phyloP scores from a whole-genome alignment of 2,888 invertebrate species.

The Stratiomys singularior region DNA sequence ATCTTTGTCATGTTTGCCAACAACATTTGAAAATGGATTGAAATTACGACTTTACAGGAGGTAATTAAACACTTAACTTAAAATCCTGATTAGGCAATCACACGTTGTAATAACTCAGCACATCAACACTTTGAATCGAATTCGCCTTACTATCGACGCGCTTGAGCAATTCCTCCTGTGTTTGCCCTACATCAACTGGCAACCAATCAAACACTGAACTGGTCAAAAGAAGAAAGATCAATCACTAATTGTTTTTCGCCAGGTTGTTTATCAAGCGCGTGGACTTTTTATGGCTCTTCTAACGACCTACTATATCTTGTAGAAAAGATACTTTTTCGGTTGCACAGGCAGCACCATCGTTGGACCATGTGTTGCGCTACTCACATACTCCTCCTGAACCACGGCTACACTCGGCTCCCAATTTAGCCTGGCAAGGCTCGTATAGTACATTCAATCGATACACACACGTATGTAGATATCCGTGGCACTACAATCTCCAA shows the following conservation, averaged over 20 bases:
- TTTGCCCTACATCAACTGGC: no score
- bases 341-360: not conserved
- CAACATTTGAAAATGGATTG: not conserved
- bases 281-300: conserved; percentile 32
- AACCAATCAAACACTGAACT: not conserved
- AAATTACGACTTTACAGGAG: not conserved
- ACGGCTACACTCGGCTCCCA: no score
- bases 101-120: not conserved
- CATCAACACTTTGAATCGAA: not conserved
- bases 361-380: no score
- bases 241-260: conserved; percentile 27
- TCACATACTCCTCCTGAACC: no score
- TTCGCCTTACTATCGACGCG: not conserved
- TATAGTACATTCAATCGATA: not conserved
- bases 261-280: conserved; percentile 30
- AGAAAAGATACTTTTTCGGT: not conserved
- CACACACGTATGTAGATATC: not conserved
- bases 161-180: not conserved
- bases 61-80: not conserved
- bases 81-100: no score
- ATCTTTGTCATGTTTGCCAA: not conserved
- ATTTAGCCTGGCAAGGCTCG: no score
- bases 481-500: not conserved
- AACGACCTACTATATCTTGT: conserved; percentile 9
- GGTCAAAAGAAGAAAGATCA: conserved; percentile 30